These are phyloP conservation scores for Mohoua ochrocephala DNA, from an alignment of 2,113 vertebrate genomes.

Conservation along the genomic window DNA sequence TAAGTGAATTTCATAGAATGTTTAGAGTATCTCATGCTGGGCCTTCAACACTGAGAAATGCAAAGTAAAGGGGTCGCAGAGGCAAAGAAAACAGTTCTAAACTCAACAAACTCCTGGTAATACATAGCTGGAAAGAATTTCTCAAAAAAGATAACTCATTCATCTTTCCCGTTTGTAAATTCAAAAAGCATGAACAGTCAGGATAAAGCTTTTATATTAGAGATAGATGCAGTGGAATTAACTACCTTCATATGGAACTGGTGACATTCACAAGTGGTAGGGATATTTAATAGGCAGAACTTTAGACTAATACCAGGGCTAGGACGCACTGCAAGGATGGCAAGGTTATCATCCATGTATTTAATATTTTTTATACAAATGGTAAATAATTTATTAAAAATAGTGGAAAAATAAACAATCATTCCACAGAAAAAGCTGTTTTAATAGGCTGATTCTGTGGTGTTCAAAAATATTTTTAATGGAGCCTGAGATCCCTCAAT, in stretches of 20 bases:
- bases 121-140: background rate
- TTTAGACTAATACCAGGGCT: background rate
- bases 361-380: background rate
- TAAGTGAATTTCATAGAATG: background rate
- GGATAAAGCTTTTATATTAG: background rate
- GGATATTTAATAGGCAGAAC: background rate
- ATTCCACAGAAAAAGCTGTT: background rate
- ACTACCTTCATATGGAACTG: background rate
- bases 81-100: background rate
- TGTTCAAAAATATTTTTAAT: background rate
- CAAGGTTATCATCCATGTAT: background rate
- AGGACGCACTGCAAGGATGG: background rate
- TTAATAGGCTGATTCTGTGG: background rate
- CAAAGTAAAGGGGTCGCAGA: background rate
- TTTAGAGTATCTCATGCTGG: background rate
- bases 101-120: background rate
- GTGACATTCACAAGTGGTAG: background rate
- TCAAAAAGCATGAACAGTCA: background rate
- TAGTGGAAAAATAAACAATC: background rate
- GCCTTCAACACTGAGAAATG: background rate
- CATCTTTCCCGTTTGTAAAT: background rate
- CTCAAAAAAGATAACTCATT: background rate
- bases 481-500: background rate
- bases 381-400: background rate
- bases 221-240: background rate